Evolutionary conservation across 2,888 invertebrate genomes (phyloP).

Genomic region (Ecdyonurus torrentis): DNA sequence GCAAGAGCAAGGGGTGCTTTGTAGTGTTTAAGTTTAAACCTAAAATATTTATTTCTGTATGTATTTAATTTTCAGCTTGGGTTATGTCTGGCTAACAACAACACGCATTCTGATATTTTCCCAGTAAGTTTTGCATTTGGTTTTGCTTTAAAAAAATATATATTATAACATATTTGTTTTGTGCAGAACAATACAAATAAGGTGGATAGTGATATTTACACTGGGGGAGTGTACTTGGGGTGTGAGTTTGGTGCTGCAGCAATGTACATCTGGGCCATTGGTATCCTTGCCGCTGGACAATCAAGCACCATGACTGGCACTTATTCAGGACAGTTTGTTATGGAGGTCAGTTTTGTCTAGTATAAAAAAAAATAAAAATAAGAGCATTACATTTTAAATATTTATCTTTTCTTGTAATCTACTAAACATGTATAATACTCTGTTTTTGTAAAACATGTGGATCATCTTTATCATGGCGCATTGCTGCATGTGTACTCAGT

Average conservation of each 20-base stretch:
- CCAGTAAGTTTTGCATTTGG: conserved; percentile 24
- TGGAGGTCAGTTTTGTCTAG: conserved; percentile 48
- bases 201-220: conserved; percentile 51
- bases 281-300: conserved; percentile 66
- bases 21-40: too few relatives aligned
- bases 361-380: too few relatives aligned
- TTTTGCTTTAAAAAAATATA: too few relatives aligned
- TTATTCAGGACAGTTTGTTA: conserved; percentile 75
- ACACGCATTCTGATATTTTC: conserved; percentile 25
- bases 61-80: conserved; percentile 17
- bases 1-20: too few relatives aligned
- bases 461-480: too few relatives aligned
- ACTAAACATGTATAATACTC: too few relatives aligned
- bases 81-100: conserved; percentile 22
- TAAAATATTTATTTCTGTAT: not conserved
- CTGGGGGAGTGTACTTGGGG: conserved; percentile 56
- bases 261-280: conserved; percentile 73
- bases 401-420: too few relatives aligned
- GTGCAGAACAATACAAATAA: conserved; percentile 30
- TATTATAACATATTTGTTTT: conserved; percentile 22
- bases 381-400: too few relatives aligned
- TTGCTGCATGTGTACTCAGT: too few relatives aligned
- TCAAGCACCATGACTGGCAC: conserved; percentile 75
- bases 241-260: conserved; percentile 59
- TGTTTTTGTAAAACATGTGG: too few relatives aligned